phyloP scores from a whole-genome alignment of 2,888 invertebrate genomes.

The Apoderus coryli region DNA sequence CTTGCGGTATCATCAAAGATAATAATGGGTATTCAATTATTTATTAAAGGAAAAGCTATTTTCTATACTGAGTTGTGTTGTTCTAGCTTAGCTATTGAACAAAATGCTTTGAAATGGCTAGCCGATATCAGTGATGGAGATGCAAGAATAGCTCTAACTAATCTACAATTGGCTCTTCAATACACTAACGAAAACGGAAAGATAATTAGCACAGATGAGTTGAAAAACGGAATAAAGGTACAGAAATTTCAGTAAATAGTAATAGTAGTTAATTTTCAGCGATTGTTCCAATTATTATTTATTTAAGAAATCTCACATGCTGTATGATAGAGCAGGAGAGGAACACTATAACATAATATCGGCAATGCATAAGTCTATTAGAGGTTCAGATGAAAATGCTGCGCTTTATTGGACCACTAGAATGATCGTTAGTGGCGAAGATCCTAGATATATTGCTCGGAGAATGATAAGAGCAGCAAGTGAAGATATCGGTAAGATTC shows the following conservation, averaged over 20 bases:
- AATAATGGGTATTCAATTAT: constrained; percentile 14
- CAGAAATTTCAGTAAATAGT: neutral
- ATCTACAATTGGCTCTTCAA: constrained; percentile 54
- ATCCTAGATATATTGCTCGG: constrained; percentile 63
- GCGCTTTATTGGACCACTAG: constrained; percentile 71
- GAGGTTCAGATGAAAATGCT: constrained; percentile 68
- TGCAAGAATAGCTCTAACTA: constrained; percentile 63
- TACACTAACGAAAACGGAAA: constrained; percentile 34
- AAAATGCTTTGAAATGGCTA: constrained; percentile 49
- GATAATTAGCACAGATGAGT: constrained; percentile 45
- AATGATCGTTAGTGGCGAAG: constrained; percentile 66
- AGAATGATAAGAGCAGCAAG: constrained; percentile 58
- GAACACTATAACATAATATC: constrained; percentile 75
- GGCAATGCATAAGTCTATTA: constrained; percentile 69
- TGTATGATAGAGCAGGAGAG: constrained; percentile 67
- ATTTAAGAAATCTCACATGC: constrained; percentile 53
- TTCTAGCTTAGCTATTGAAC: constrained; percentile 34
- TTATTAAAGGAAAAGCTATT: neutral
- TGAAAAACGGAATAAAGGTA: constrained; percentile 60
- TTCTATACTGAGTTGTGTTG: constrained; percentile 5
- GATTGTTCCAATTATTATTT: constrained; percentile 5
- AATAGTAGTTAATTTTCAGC: constrained; percentile 5
- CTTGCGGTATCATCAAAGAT: constrained; percentile 14
- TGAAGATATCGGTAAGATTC: constrained; percentile 58
- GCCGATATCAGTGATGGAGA: constrained; percentile 70